Percentiles rank a stretch among this genome's conserved stretches.
Conservation (phyloP, 2,888 invertebrate species). For the Atrina japonica region DNA sequence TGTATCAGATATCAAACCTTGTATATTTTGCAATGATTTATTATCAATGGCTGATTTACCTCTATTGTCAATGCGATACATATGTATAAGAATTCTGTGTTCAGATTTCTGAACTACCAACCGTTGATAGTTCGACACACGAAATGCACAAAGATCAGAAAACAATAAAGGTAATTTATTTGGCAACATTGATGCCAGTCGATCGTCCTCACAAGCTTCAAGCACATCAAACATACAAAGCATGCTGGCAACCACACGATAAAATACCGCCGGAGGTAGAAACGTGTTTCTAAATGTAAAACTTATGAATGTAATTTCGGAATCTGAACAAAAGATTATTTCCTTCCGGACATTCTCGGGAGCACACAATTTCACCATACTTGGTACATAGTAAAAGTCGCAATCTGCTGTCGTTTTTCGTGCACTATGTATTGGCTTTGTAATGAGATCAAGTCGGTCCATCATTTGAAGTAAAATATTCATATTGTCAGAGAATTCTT, state of each 20-base stretch:
- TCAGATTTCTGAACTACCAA: background rate
- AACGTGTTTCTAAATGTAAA: conserved; percentile 10
- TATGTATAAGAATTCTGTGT: conserved; percentile 6
- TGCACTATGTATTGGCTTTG: background rate
- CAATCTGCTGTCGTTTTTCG: background rate
- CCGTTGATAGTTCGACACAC: background rate
- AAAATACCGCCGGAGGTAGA: conserved; percentile 13
- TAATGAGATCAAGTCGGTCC: conserved; percentile 12
- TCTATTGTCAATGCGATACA: conserved; percentile 1
- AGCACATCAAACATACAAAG: conserved; percentile 8
- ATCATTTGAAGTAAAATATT: background rate
- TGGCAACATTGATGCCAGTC: background rate
- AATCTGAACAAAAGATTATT: background rate
- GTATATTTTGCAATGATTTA: conserved; percentile 1
- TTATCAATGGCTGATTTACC: conserved; percentile 5
- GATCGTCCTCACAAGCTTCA: no score
- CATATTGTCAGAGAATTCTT: conserved; percentile 1
- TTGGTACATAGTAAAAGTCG: conserved; percentile 10
- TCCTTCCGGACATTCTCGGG: background rate
- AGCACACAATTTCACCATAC: conserved; percentile 5
- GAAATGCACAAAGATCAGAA: conserved; percentile 3
- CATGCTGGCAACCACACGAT: conserved; percentile 3
- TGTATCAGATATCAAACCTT: conserved; percentile 4
- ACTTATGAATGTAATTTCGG: conserved; percentile 1
- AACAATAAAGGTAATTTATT: conserved; percentile 5